A percentile compares a stretch with the other conserved stretches of the same genome.
phyloP scores from a whole-genome alignment of 1,140 invertebrate genomes.

The Pseudomyrmex cubaensis region DNA sequence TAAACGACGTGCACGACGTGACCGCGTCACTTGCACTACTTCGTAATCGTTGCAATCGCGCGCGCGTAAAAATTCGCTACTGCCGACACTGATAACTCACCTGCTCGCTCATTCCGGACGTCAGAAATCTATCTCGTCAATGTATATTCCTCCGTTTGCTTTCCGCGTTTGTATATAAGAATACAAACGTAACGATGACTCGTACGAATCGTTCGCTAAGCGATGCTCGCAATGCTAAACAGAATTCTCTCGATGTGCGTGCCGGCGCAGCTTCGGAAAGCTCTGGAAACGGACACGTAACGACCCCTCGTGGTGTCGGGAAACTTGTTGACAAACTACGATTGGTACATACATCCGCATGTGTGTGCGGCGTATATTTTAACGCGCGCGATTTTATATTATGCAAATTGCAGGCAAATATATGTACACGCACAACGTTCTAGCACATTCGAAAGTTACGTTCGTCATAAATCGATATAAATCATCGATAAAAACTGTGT shows the following conservation, averaged over 20 bases:
- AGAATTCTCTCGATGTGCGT: conserved; percentile 7
- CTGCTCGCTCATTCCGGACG: conserved; percentile 65
- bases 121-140: neutral
- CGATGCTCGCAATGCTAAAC: no score
- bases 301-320: conserved; percentile 43
- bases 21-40: no score
- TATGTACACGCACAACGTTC: no score
- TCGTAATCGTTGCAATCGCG: neutral
- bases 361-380: neutral
- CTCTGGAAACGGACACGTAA: conserved; percentile 68
- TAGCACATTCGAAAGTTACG: no score
- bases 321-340: conserved; percentile 15
- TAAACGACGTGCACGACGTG: neutral
- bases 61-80: neutral
- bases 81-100: conserved; percentile 36
- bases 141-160: conserved; percentile 5
- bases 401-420: no score
- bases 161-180: neutral
- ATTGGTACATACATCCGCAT: neutral
- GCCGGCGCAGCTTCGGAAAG: conserved; percentile 70
- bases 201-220: conserved; percentile 28
- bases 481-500: no score
- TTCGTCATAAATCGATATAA: no score
- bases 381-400: no score
- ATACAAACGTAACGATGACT: conserved; percentile 59